Percentiles rank a stretch among this genome's conserved stretches.
phyloP scores from a whole-genome alignment of 2,113 vertebrate genomes.

The Chrysochloris asiatica region DNA sequence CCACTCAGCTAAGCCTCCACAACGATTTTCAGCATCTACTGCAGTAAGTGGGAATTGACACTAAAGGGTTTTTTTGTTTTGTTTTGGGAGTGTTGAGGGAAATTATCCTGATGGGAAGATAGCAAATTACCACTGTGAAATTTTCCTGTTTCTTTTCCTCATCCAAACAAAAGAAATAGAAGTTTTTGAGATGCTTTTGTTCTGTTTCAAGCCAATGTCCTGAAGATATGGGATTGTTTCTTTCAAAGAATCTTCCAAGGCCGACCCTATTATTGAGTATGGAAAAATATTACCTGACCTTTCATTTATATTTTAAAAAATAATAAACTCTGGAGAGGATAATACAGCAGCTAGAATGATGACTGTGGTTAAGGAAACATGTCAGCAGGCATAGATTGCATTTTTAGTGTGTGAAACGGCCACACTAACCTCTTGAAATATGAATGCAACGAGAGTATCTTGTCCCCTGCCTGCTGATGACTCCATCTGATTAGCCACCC shows the following conservation, averaged over 20 bases:
- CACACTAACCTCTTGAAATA: neutral
- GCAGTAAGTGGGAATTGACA: neutral
- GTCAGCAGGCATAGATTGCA: neutral
- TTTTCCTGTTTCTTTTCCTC: neutral
- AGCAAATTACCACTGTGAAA: conserved; percentile 5
- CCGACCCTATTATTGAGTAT: neutral
- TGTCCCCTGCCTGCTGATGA: neutral
- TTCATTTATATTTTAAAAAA: conserved; percentile 43
- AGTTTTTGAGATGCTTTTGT: conserved; percentile 6
- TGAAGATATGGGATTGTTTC: conserved; percentile 50
- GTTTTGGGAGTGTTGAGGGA: neutral
- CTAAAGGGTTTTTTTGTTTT: neutral
- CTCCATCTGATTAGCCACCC: neutral
- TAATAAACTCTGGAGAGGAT: neutral
- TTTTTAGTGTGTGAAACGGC: neutral
- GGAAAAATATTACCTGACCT: conserved; percentile 61
- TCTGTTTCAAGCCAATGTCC: conserved; percentile 34
- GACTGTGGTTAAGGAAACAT: neutral
- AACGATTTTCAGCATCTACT: neutral
- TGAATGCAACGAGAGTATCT: neutral
- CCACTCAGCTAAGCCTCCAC: neutral
- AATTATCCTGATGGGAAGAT: neutral
- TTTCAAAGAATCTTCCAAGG: conserved; percentile 61
- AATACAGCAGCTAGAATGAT: neutral
- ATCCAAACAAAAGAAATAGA: neutral